Evolutionary conservation across 2,113 vertebrate species (phyloP), one percentile per base, ranked within the genome.

Genomic region (Gobio gobio): DNA sequence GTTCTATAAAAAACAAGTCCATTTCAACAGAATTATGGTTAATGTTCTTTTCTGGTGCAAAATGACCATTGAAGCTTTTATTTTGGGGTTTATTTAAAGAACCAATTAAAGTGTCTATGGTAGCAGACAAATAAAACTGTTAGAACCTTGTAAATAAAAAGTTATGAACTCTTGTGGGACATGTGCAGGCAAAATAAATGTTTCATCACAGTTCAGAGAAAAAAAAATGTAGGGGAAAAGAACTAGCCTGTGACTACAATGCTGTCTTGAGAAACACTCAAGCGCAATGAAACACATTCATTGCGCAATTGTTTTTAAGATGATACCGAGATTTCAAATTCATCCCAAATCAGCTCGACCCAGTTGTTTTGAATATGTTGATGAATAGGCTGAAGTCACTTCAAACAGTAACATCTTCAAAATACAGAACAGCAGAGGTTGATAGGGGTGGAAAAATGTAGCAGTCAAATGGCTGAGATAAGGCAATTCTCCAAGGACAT

Each of bases 121-220:
- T 83, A 75, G 76, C 47, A 61, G 86, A 82, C 70, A 78, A 49
- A 84, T 88, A 86, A 91, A 90, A 89, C 63, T 87, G 90, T 88
- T 74, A 75, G 68, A 86, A 26, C 40, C 36, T 58, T 88, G 82
- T 87, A 88, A 86, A 90, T 79, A 61, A 85, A 22, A 86, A 88
- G 85, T 22, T 26, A 82, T 84, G 78, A 86, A 82, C n/a, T 82
- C 14, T 47, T 75, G 22, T 14, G 43, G 70, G 47, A 72, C 3
- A 5, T 68, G 9, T 51, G 49, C 59, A 70, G 56, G 56, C 16
- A 22, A 78, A 76, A 76, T 49, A 59, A 26, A 20, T 20, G 64
- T 63, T 78, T 84, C 36, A 76, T 82, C 29, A 54, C 14, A 72
- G 14, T 6, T 36, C 26, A 16, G 14, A 45, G 14, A 83, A 51